Evolutionary conservation across 2,113 vertebrate species (phyloP).

Genomic region (Sinocyclocheilus grahami): DNA sequence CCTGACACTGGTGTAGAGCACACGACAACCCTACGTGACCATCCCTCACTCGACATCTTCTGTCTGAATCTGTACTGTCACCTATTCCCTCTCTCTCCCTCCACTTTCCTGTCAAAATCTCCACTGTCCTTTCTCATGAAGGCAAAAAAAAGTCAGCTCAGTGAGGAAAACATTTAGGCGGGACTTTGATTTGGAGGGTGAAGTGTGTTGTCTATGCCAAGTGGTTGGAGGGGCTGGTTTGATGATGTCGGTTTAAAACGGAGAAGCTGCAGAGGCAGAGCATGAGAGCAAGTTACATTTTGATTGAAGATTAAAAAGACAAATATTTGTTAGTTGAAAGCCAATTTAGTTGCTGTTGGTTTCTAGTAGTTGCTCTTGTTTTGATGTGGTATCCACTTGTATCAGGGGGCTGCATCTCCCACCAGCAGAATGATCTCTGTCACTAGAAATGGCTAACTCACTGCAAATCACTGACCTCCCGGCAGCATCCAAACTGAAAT

Average conservation of each 20-base stretch:
- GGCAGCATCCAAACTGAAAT: neutral
- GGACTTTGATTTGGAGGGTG: neutral
- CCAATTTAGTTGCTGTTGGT: neutral
- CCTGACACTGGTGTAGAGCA: constrained; percentile 16
- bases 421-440: neutral
- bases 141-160: neutral
- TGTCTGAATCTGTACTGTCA: constrained; percentile 12
- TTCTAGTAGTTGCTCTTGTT: neutral
- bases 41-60: neutral
- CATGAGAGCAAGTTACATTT: neutral
- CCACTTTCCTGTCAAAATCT: neutral
- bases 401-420: neutral
- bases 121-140: neutral
- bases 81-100: neutral
- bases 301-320: neutral
- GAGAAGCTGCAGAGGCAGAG: neutral
- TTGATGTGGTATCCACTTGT: neutral
- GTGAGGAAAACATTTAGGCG: neutral
- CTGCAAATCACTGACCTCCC: neutral
- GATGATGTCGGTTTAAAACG: neutral
- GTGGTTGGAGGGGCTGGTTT: neutral
- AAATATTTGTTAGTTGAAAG: neutral
- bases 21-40: neutral
- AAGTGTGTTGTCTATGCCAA: neutral
- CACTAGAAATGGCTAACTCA: neutral